Conservation (phyloP, 1,140 invertebrate genomes). For the Sarcophaga peregrina region DNA sequence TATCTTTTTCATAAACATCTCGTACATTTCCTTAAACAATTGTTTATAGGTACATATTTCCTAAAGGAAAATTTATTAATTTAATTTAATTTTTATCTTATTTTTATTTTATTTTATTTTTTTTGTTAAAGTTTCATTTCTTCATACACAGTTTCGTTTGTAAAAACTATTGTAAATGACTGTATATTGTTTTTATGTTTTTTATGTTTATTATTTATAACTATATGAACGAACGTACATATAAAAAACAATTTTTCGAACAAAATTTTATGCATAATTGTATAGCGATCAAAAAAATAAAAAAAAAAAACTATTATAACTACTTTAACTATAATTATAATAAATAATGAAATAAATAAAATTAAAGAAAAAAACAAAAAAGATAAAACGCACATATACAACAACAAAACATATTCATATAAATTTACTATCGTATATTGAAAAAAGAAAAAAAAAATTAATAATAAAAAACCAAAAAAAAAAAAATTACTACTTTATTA, state of each 20-base stretch:
- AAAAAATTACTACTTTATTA: background rate
- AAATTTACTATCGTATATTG: background rate
- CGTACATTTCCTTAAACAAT: background rate
- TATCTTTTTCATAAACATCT: background rate
- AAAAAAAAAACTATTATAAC: background rate
- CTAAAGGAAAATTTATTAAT: background rate
- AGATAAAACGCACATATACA: conserved; percentile 24
- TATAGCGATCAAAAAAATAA: background rate
- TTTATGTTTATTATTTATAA: conserved; percentile 6
- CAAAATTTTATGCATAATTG: conserved; percentile 30
- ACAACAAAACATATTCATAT: background rate
- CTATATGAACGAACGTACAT: background rate
- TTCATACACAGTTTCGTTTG: background rate
- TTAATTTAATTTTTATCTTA: background rate
- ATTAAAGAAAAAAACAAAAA: background rate
- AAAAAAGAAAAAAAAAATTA: conserved; percentile 19
- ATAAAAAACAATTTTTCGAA: background rate
- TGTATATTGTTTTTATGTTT: conserved; percentile 37
- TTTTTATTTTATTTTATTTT: background rate
- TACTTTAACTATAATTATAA: conserved; percentile 21
- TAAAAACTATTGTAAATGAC: conserved; percentile 20
- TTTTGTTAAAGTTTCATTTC: background rate
- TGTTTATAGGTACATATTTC: background rate
- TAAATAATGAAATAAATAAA: background rate
- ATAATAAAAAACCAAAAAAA: background rate